Evolutionary conservation across 2,113 vertebrate genomes (phyloP).

Genomic region (Motacilla alba): DNA sequence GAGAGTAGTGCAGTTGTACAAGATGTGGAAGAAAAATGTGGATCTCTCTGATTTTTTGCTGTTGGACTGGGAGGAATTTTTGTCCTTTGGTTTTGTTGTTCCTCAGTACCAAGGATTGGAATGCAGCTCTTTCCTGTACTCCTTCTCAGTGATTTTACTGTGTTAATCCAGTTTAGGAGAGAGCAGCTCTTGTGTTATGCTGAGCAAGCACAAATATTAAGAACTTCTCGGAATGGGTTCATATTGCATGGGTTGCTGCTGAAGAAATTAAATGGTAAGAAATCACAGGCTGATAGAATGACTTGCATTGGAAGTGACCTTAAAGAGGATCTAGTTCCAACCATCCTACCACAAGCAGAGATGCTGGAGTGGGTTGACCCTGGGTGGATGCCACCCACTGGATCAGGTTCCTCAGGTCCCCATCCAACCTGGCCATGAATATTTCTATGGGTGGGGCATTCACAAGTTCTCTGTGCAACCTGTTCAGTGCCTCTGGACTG

Average conservation of each 20-base stretch:
- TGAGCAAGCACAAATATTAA: background rate
- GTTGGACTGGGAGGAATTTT: background rate
- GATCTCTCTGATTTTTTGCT: background rate
- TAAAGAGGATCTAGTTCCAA: background rate
- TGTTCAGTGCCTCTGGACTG: background rate
- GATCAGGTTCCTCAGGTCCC: background rate
- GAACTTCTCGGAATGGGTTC: background rate
- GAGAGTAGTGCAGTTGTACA: background rate
- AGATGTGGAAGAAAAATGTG: background rate
- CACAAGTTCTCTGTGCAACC: background rate
- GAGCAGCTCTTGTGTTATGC: background rate
- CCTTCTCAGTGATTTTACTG: background rate
- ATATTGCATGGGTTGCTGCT: background rate
- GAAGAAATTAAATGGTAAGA: background rate
- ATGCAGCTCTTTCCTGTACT: background rate
- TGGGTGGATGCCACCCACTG: background rate
- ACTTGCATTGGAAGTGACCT: background rate
- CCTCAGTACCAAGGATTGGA: fast-evolving
- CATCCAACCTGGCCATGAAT: background rate
- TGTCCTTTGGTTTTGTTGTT: background rate
- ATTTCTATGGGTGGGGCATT: background rate
- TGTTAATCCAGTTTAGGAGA: background rate
- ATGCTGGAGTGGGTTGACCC: background rate
- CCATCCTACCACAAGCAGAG: background rate
- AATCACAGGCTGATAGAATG: background rate